Base-by-base conservation (phyloP, 2,113 vertebrate species). In the Apodemus sylvaticus region DNA sequence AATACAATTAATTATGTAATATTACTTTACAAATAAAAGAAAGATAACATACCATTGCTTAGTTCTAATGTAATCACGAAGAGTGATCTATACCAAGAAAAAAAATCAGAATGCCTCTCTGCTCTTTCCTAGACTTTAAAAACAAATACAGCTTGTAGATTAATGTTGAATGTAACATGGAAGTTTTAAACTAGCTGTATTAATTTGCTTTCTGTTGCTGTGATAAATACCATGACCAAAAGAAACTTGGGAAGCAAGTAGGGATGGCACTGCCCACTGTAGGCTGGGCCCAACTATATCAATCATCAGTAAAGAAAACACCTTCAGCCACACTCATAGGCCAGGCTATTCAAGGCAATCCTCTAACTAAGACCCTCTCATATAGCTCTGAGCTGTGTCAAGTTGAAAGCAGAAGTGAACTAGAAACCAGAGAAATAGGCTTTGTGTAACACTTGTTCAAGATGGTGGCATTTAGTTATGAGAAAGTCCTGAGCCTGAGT, bases 1-100 rank as follows among this genome's bases (percentile, higher is more conserved):
- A 95, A 64, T 64, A 31, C 71, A 89, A 71, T 64, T 90, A 39
- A 74, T 93, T 77, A 51, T 78, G 42, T 83, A 76, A 87, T 73
- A n/a, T 48, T 64, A 16, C 66, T 83, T 58, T 66, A 51, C 36
- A 71, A 78, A 71, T 34, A 95, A 91, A 86, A 42, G 45, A 68
- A 71, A 51, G 31, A 88, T 13, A 88, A 31, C 10, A 24, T 48
- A 55, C 22, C 17, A 76, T 94, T 89, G 39, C 68, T 93, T 77
- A 71, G 82, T 39, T 81, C 70, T 95, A 51, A 10, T 13, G 0
- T 36, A 60, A 85, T 78, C 81, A 79, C 86, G 89, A 62, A 88
- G 20, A 13, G 77, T 17, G 13, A 34, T 48, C 13, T 39, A n/a
- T 58, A 60, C 73, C 26, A 39, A 74, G 14, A 36, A 55, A 66